Evolutionary conservation across 2,797 vertebrate species (phyloP).

Genomic region (Rhinatrema bivittatum): DNA sequence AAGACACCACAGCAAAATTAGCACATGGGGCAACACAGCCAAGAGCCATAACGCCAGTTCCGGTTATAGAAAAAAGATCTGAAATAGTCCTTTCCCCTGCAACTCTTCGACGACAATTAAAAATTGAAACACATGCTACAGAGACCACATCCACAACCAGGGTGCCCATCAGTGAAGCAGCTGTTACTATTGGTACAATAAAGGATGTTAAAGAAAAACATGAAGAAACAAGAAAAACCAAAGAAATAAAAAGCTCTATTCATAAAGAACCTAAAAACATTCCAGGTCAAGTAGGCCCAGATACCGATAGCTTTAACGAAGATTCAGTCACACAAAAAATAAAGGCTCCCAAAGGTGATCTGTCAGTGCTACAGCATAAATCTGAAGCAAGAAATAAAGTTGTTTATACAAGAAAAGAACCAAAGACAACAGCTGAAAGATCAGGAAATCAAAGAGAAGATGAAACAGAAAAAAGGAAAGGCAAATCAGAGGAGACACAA

Average conservation of each 20-base stretch:
- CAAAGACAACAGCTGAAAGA: slow-evolving; percentile 55
- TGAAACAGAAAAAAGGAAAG: slow-evolving; percentile 38
- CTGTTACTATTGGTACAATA: slow-evolving; percentile 47
- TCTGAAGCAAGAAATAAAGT: slow-evolving; percentile 57
- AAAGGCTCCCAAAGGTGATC: slow-evolving; percentile 42
- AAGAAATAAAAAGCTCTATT: slow-evolving; percentile 50
- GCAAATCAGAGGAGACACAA: slow-evolving; percentile 47
- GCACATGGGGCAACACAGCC: slow-evolving; percentile 49
- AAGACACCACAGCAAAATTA: slow-evolving; percentile 74
- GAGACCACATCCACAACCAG: slow-evolving; percentile 32
- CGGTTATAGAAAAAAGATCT: slow-evolving; percentile 64
- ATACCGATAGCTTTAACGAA: slow-evolving; percentile 48
- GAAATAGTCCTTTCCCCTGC: slow-evolving; percentile 74
- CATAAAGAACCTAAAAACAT: slow-evolving; percentile 55
- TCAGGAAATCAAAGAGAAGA: slow-evolving; percentile 61
- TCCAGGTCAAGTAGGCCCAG: slow-evolving; percentile 47
- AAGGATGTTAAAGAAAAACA: slow-evolving; percentile 55
- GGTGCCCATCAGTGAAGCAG: slow-evolving; percentile 42
- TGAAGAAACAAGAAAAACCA: slow-evolving; percentile 59
- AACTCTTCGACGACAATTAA: slow-evolving; percentile 75
- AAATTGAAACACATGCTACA: slow-evolving; percentile 50
- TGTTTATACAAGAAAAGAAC: slow-evolving; percentile 57
- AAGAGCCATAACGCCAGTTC: slow-evolving; percentile 35
- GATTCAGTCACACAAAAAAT: slow-evolving; percentile 45
- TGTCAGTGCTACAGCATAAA: slow-evolving; percentile 48